Base-by-base conservation (phyloP, 2,888 invertebrate genomes). In the Oscheius sp. region DNA sequence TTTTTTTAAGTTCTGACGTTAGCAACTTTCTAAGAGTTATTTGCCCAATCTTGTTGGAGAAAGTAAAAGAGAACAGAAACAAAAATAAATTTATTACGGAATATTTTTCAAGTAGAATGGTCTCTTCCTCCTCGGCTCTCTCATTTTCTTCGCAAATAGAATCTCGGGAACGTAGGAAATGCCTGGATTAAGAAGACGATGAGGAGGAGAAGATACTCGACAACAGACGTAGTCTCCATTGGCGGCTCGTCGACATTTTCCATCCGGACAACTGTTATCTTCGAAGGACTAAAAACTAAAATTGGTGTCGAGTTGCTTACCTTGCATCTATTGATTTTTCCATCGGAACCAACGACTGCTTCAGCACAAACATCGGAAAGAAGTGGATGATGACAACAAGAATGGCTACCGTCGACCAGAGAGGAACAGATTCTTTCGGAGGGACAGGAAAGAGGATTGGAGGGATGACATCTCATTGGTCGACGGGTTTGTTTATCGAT, bases 141-240 rank as follows among this genome's bases (percentile, higher is more conserved):
- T 41, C 44, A 59, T 59, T 20, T 28, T 59, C 44, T 59, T 59
- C 36, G 36, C 8, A 5, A 41, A 51, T 20, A 28, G 9, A n/a
- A 59, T 14, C 33, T 59, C 59, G 0, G 59, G 59, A 14, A 59
- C 44, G 9, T 28, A 59, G 2, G 59, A 14, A 24, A 59, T 28
- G 12, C 59, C 59, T 20, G 51, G 63, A 36, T 49, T 50, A n/a
- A 24, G 49, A 26, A 49, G 51, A 26, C 32, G n/a, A n/a, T 44
- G 61, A 3, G 59, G 59, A 22, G 59, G 41, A 12, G 26, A 28
- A 4, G 44, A 41, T 0, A 59, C 66, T 12, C 57, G 36, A 50
- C 80, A 80, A 47, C 80, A 80, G 45, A 77, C 73, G 68, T 78
- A 78, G 14, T 65, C 50, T 2, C 71, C 67, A 47, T 80, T 76